Base-by-base conservation (phyloP, 2,113 vertebrate genomes). In the Rattus rattus region DNA sequence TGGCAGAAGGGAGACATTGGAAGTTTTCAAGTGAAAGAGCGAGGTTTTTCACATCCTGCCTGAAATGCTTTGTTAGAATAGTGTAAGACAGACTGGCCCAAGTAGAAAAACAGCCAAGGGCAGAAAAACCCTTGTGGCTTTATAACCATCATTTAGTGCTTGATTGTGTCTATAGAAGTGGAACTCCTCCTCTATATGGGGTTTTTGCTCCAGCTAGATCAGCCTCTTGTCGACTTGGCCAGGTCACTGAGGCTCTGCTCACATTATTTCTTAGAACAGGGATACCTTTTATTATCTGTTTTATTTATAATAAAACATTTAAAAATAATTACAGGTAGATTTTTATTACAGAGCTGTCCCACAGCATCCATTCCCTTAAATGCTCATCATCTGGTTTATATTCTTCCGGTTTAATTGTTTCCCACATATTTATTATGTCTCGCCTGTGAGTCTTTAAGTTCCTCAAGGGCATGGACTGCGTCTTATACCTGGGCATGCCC, bases 11-110 rank as follows among this genome's bases (percentile, higher is more conserved):
- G 79, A 67, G 56, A 19, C 85, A 76, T 0, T 33, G n/a, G 26
- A 93, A 88, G 36, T 16, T 80, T 95, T 81, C 84, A 61, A 95
- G 79, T 83, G 75, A 39, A 67, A 84, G 36, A 59, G 70, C 13
- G 11, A 81, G 72, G 70, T 80, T 95, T 95, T 83, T 83, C 73
- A 94, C 33, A 43, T 0, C n/a, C 24, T 20, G 77, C 70, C 63
- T 96, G 90, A 36, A 91, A 87, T 93, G 87, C 67, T 96, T 95
- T 96, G 59, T 94, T 86, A 91, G 67, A 90, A 77, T 88, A 92
- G 36, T 87, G 3, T 93, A 89, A 93, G 84, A 94, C 8, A 54
- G 92, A 92, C 92, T 94, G 80, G 26, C n/a, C 49, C 47, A 94
- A 47, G 28, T n/a, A 95, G 75, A 43, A 90, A 63, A 94, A 91